Evolutionary conservation across 2,113 vertebrate genomes (phyloP), one percentile per base, ranked within the genome.

Genomic region (Thryonomys swinderianus): DNA sequence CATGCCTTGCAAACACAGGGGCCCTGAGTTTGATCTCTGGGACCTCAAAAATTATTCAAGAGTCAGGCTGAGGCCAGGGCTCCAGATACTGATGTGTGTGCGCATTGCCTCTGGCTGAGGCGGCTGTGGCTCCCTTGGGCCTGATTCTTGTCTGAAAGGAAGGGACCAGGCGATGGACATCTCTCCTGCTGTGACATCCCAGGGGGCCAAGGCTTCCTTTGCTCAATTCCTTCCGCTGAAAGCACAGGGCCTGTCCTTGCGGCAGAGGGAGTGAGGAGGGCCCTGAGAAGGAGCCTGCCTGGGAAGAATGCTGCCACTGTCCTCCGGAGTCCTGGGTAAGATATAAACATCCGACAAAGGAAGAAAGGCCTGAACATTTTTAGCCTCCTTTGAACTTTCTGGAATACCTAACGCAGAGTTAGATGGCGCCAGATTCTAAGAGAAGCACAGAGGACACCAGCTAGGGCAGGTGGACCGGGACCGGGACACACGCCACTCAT

Each of bases 391-490:
- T 12, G 45, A 74, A 45, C 61, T 30, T 59, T 23, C 90, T 51
- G 17, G 27, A 32, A 17, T 3, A 45, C 30, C 32, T 45, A 20
- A 4, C 3, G 12, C 13, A 69, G 67, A 37, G 57, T 25, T 14
- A 59, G 27, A 30, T 3, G 62, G 55, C 1, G 0, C 80, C 2
- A 3, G 78, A 17, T 27, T 42, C 87, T 79, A 37, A 64, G 16
- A 11, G 82, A 59, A 57, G 61, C 30, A 81, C 40, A 3, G 9
- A 45, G 66, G 88, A 17, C 13, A 3, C 20, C 0, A 51, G 48
- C 9, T 0, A 10, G 59, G 69, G 23, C 42, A 30, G 55, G 64
- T 7, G 2, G 0, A 4, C 62, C 8, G 51, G 2, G 0, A 4
- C 62, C 8, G 51, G 20, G 78, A 34, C 89, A 37, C 0, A 4